phyloP scores from a whole-genome alignment of 2,797 vertebrate species.

The Graptemys geographica region DNA sequence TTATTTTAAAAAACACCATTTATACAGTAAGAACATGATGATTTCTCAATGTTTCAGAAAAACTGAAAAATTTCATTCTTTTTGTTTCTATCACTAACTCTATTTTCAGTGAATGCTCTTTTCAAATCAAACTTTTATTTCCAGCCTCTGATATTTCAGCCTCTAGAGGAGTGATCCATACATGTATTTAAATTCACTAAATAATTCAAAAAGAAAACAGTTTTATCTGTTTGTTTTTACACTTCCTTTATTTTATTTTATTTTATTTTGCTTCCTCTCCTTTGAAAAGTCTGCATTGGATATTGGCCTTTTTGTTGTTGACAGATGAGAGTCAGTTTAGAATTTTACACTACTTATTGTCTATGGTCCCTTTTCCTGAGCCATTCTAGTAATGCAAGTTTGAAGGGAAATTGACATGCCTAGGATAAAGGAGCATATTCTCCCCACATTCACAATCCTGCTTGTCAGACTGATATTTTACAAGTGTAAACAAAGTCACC shows the following conservation, averaged over 20 bases:
- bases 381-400: neutral
- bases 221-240: neutral
- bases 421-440: neutral
- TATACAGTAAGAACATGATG: neutral
- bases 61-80: neutral
- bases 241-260: neutral
- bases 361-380: neutral
- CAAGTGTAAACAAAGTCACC: neutral
- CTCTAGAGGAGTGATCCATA: neutral
- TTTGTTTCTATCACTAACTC: neutral
- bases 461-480: neutral
- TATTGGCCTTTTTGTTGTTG: neutral
- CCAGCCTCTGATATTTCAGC: neutral
- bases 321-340: no score
- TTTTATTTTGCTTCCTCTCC: neutral
- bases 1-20: neutral
- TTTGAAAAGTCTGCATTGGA: neutral
- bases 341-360: neutral
- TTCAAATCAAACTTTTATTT: neutral
- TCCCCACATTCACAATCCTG: neutral
- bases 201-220: neutral
- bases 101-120: neutral
- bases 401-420: neutral
- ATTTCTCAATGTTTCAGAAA: neutral
- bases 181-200: fast-evolving